These are phyloP conservation scores for Troides helena DNA, from an alignment of 2,888 invertebrate species.

Conservation along the genomic window DNA sequence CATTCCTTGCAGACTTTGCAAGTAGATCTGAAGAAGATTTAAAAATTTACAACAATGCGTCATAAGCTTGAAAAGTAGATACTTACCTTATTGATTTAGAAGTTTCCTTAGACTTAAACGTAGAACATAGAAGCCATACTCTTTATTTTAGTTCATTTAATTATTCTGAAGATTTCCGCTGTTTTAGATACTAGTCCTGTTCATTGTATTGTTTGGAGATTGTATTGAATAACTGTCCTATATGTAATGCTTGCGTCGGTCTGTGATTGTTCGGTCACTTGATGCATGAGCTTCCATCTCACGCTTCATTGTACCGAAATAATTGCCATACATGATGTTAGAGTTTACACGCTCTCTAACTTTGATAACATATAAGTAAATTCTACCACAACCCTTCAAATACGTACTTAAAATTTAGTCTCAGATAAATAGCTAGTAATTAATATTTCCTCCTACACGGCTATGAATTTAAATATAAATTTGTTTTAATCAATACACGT, in stretches of 20 bases:
- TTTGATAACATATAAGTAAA: background rate
- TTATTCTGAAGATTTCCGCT: background rate
- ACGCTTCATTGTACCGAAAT: conserved; percentile 17
- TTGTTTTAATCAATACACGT: background rate
- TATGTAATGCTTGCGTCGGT: conserved; percentile 4
- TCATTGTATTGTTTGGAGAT: background rate
- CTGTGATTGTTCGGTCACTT: conserved; percentile 13
- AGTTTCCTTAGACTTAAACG: no score
- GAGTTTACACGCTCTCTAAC: background rate
- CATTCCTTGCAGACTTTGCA: no score
- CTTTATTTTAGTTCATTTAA: background rate
- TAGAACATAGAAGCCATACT: no score
- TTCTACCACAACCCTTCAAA: background rate
- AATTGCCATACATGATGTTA: conserved; percentile 13
- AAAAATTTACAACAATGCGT: no score
- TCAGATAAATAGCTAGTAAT: background rate
- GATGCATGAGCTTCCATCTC: conserved; percentile 6
- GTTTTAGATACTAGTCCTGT: background rate
- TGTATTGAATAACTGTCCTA: background rate
- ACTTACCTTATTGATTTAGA: no score
- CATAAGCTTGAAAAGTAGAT: no score
- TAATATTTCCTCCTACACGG: background rate
- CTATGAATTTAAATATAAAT: background rate
- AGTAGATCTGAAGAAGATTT: no score
- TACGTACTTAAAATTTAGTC: background rate